Conservation (phyloP, 2,113 vertebrate genomes). For the Zootoca vivipara region DNA sequence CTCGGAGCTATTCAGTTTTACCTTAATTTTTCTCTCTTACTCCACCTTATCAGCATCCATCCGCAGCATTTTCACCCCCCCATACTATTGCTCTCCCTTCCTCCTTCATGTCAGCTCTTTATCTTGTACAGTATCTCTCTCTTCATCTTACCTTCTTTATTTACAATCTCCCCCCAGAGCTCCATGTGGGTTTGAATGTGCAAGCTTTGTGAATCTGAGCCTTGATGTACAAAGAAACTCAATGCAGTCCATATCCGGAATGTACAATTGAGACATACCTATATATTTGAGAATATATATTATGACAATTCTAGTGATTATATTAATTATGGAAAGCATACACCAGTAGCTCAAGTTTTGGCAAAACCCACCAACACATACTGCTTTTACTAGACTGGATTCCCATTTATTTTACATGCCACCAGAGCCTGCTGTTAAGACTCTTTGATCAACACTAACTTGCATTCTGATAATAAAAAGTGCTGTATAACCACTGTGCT, state of each 20-base stretch:
- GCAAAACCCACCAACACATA: not conserved
- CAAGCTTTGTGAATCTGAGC: not conserved
- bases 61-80: not conserved
- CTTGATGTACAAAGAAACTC: not conserved
- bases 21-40: slow-evolving; percentile 18
- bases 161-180: not conserved
- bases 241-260: not conserved
- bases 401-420: not conserved
- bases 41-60: slow-evolving; percentile 20
- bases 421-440: too few species aligned
- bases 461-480: not conserved
- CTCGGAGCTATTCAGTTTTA: not conserved
- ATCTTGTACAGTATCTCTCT: not conserved
- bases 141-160: not conserved
- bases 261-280: not conserved
- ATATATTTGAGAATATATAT: not conserved
- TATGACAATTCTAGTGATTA: not conserved
- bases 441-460: not conserved
- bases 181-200: not conserved
- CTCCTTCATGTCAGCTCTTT: not conserved
- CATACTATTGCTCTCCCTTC: not conserved
- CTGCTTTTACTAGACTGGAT: not conserved
- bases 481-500: not conserved
- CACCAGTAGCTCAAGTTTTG: not conserved
- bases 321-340: not conserved